phyloP scores from a whole-genome alignment of 2,888 invertebrate species.

The Megamerina dolium region DNA sequence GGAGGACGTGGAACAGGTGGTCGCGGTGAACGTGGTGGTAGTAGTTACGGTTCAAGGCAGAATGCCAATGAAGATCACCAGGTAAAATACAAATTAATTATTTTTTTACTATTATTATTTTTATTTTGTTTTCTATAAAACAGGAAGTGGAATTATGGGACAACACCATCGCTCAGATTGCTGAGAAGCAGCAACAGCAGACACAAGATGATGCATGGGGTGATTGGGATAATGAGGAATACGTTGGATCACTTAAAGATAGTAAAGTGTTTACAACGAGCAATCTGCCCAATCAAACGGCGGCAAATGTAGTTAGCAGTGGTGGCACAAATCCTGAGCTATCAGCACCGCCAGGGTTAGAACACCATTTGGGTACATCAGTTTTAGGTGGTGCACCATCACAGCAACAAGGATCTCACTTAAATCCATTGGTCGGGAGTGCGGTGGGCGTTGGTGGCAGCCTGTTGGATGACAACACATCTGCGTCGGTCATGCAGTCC shows the following conservation, averaged over 20 bases:
- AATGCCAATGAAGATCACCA: conserved; percentile 46
- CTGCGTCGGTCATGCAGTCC: conserved; percentile 23
- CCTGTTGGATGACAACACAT: conserved; percentile 16
- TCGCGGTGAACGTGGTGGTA: conserved; percentile 41
- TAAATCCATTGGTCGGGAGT: conserved; percentile 37
- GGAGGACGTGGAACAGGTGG: conserved; percentile 53
- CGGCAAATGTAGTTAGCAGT: conserved; percentile 37
- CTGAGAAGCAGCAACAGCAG: conserved; percentile 44
- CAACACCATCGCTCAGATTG: conserved; percentile 50
- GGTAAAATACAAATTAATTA: no score
- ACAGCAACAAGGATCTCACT: conserved; percentile 35
- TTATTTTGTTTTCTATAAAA: no score
- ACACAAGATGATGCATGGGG: conserved; percentile 52
- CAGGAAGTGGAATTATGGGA: conserved; percentile 58
- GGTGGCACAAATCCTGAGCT: conserved; percentile 33
- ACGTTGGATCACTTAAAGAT: conserved; percentile 89
- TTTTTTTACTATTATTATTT: no score
- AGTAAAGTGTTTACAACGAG: conserved; percentile 87
- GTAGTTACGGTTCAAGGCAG: conserved; percentile 34
- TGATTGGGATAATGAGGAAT: conserved; percentile 90
- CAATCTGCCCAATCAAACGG: conserved; percentile 43
- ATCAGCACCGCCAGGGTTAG: conserved; percentile 51
- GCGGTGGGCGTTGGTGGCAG: conserved; percentile 28
- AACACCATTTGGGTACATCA: conserved; percentile 42
- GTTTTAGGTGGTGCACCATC: conserved; percentile 21